Base-by-base conservation (phyloP, 2,113 vertebrate genomes). In the rabbit (Oryctolagus cuniculus) region DNA sequence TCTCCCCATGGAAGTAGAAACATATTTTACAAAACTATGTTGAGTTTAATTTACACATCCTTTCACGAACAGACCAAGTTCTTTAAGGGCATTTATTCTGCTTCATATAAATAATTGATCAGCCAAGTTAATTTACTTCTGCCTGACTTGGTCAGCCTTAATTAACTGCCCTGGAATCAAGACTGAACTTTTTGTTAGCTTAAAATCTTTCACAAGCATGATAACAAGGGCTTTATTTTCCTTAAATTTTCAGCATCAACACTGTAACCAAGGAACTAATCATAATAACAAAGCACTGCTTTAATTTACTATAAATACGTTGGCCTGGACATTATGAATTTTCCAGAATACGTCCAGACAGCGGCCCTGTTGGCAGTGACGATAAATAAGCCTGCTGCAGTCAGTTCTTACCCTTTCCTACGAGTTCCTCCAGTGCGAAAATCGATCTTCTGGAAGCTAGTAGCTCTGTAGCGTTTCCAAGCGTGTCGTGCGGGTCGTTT, bases 41-140 rank as follows among this genome's bases (percentile, higher is more conserved):
- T 99, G 98, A 98, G 98, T 98, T 99, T 97, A 98, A 98, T 99
- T 99, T 99, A 98, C 98, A 97, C 98, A 98, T 98, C 98, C 98
- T 98, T 99, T 99, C 98, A 97, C 98, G 98, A 98, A 98, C 98
- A 98, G 98, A 98, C 98, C 97, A 98, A 98, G 98, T 99, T 98
- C 99, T 99, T 99, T 99, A 99, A 99, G 99, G 99, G 98, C 99
- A 99, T 99, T 99, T 99, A 99, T 99, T 99, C 99, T 99, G 98
- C 98, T 99, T 99, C 98, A 98, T 99, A 99, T 99, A 99, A 99
- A 99, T 99, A 99, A 99, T 99, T 99, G 99, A 99, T 99, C 99
- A 99, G 98, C 98, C 98, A 98, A 99, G 99, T 99, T 99, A 99
- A 99, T 99, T 99, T 98, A 98, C 99, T 99, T 99, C 99, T 99